A percentile compares a stretch with the other conserved stretches of the same genome.
phyloP scores from a whole-genome alignment of 2,797 vertebrate species.

The Danio aesculapii region DNA sequence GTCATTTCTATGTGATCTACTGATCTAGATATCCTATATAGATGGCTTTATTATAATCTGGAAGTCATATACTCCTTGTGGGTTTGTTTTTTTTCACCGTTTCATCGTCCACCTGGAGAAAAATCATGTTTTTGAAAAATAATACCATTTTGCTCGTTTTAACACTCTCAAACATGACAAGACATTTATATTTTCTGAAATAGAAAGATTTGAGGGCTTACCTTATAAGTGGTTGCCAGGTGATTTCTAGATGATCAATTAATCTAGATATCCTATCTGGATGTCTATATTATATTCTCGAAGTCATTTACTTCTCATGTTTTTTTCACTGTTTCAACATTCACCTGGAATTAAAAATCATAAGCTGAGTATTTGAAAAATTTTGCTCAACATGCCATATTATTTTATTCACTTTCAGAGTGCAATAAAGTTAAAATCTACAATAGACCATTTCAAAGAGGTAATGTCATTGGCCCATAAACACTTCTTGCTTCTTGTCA shows the following conservation, averaged over 20 bases:
- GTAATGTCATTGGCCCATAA: too few species aligned
- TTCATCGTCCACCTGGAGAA: neutral
- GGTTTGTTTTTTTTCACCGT: neutral
- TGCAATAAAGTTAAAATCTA: neutral
- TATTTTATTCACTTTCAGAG: neutral
- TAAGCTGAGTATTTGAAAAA: too few species aligned
- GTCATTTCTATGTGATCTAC: too few species aligned
- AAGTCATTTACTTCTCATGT: neutral
- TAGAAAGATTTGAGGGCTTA: neutral
- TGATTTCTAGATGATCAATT: neutral
- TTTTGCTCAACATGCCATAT: neutral
- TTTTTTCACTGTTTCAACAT: too few species aligned
- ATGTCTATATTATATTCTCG: neutral
- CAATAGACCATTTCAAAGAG: too few species aligned
- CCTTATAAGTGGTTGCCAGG: neutral
- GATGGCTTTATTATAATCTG: neutral
- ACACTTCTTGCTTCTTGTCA: too few species aligned
- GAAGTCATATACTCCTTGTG: neutral
- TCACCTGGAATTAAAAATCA: too few species aligned
- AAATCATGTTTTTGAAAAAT: neutral
- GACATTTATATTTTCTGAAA: slow-evolving; percentile 1
- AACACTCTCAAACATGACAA: neutral
- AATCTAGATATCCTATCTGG: neutral
- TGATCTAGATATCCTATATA: neutral
- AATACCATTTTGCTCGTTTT: slow-evolving; percentile 2